These are phyloP conservation scores for Sturmia bella DNA, from an alignment of 2,888 invertebrate species.

Conservation along the genomic window DNA sequence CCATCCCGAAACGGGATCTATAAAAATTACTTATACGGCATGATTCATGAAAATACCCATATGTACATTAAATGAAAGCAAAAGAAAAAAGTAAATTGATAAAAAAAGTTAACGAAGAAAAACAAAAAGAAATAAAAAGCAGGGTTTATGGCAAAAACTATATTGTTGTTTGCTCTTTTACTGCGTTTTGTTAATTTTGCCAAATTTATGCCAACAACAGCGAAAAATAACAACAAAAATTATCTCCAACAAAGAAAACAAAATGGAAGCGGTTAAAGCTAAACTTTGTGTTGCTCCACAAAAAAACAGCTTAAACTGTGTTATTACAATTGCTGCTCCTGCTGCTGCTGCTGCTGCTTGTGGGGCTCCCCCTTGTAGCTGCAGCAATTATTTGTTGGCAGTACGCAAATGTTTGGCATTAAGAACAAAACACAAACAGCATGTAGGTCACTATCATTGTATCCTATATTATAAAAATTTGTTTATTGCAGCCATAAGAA, in stretches of 20 bases:
- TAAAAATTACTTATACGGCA: too few relatives aligned
- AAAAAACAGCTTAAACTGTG: conserved; percentile 3
- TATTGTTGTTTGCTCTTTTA: conserved; percentile 22
- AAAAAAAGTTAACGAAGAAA: conserved; percentile 10
- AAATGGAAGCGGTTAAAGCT: conserved; percentile 29
- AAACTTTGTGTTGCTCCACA: conserved; percentile 44
- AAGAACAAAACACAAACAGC: conserved; percentile 2
- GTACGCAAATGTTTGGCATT: conserved; percentile 43
- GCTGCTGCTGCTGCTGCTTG: neutral
- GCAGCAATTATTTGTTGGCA: conserved; percentile 27
- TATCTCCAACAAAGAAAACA: conserved; percentile 30
- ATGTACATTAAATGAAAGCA: neutral
- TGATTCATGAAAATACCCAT: too few relatives aligned
- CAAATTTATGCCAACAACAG: conserved; percentile 48
- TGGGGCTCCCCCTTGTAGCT: neutral
- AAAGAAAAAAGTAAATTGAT: conserved; percentile 1
- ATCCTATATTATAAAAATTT: conserved; percentile 8
- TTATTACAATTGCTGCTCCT: conserved; percentile 27
- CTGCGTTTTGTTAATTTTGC: conserved; percentile 20
- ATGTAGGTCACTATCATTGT: conserved; percentile 45
- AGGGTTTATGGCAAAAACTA: conserved; percentile 38
- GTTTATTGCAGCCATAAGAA: neutral
- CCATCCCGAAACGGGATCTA: too few relatives aligned
- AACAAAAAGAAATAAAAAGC: neutral
- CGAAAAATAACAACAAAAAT: conserved; percentile 22